These are phyloP conservation scores for Prionace glauca DNA, from an alignment of 2,797 vertebrate species.

Conservation along the genomic window DNA sequence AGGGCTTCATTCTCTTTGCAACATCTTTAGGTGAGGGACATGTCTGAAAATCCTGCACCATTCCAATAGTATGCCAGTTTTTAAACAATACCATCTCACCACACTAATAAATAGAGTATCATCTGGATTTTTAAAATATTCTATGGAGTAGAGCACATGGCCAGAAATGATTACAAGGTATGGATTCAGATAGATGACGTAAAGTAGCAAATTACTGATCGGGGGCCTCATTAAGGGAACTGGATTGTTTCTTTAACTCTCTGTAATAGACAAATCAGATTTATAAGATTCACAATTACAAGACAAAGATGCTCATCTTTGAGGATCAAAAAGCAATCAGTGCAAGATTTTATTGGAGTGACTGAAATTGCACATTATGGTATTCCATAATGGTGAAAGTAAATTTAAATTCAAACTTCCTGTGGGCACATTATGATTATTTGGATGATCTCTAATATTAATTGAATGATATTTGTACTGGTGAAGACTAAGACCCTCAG, in stretches of 20 bases:
- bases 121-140: neutral
- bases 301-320: neutral
- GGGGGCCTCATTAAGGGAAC: neutral
- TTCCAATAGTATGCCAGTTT: neutral
- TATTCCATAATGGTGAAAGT: neutral
- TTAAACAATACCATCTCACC: neutral
- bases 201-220: neutral
- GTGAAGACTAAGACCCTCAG: neutral
- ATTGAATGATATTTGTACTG: neutral
- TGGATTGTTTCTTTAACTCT: neutral
- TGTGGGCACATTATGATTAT: neutral
- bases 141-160: neutral
- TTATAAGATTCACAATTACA: neutral
- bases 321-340: neutral
- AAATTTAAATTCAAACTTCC: neutral
- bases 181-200: neutral
- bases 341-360: neutral
- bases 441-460: neutral
- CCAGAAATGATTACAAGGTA: neutral
- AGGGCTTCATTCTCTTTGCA: neutral
- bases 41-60: neutral
- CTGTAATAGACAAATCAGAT: neutral
- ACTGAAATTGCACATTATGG: neutral
- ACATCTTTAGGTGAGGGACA: neutral
- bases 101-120: no score